Evolutionary conservation across 2,888 invertebrate genomes (phyloP), one percentile per base, ranked within the genome.

Genomic region (Neoitamus cyanurus): DNA sequence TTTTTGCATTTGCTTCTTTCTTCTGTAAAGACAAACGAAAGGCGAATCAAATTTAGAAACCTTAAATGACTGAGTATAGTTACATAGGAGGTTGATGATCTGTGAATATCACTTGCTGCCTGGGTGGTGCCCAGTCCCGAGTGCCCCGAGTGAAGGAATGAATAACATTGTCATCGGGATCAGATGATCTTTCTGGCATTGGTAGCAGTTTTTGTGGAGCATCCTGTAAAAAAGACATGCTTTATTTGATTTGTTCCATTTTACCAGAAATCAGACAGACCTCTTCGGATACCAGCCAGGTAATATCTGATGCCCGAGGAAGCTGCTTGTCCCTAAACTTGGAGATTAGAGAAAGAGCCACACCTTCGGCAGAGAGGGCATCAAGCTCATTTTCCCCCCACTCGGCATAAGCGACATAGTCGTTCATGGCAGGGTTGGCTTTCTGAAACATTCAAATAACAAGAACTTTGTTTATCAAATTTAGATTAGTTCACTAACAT

Each of bases 21-120:
- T 92, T 88, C 95, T 96, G 31, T 58, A 48, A 77, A 83, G 58
- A 42, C 0, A 42, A n/a, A 42, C 6, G 6, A n/a, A 42, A 42
- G 11, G 1, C 13, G n/a, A 5, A 42, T 42, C n/a, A 42, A 42
- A 42, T n/a, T 3, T 3, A 42, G n/a, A 42, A n/a, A 42, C 3
- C 4, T 42, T 42, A n/a, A 5, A 42, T 1, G n/a, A 42, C 5
- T 11, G n/a, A 42, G 1, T n/a, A n/a, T 86, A 90, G 93, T 92
- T 92, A 96, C 95, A 93, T 93, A 68, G 94, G 93, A 11, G 92
- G 87, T 3, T 94, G 94, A 91, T 96, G 96, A 84, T 95, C 92
- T 1, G 95, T 96, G 88, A 96, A 96, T 87, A 97, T 96, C 82
- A 97, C 95, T 91, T 97, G 97, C 37, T 95, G 93, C 84, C 97